phyloP scores from a whole-genome alignment of 2,113 vertebrate species.

The Labeo catla region DNA sequence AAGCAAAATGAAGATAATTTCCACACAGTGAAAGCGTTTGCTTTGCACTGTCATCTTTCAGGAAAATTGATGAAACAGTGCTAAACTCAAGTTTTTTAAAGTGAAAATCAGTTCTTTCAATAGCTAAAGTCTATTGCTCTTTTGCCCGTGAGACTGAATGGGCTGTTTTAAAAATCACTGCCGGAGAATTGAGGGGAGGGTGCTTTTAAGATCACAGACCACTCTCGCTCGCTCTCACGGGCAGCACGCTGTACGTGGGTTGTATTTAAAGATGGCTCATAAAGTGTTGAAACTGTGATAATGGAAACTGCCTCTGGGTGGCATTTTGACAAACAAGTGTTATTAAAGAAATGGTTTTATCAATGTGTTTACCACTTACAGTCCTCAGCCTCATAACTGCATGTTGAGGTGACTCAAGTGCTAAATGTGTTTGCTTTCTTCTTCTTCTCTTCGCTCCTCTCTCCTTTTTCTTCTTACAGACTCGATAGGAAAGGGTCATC shows the following conservation, averaged over 20 bases:
- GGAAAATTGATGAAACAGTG: not conserved
- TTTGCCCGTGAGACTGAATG: not conserved
- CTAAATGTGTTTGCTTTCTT: conserved; percentile 28
- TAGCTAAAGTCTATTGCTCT: conserved; percentile 15
- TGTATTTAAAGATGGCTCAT: conserved; percentile 73
- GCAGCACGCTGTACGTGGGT: conserved; percentile 50
- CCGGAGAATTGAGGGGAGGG: not conserved
- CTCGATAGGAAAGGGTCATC: not conserved
- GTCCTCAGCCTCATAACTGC: conserved; percentile 40
- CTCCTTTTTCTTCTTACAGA: not conserved
- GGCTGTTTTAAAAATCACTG: not conserved
- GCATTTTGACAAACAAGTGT: conserved; percentile 77
- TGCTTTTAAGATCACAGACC: conserved; percentile 18
- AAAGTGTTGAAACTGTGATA: conserved; percentile 74
- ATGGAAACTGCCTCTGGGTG: conserved; percentile 68
- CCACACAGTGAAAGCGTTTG: not conserved
- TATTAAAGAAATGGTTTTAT: conserved; percentile 80
- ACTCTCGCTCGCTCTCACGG: not conserved
- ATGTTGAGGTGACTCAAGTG: conserved; percentile 23
- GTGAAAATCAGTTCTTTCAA: not conserved
- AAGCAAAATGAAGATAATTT: conserved; percentile 17
- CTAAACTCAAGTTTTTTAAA: not conserved
- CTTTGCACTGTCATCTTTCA: not conserved
- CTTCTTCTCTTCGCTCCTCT: not conserved
- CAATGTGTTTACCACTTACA: conserved; percentile 71